Evolutionary conservation across 2,888 invertebrate genomes (phyloP), one percentile per base, ranked within the genome.

Genomic region (Philonicus albiceps): DNA sequence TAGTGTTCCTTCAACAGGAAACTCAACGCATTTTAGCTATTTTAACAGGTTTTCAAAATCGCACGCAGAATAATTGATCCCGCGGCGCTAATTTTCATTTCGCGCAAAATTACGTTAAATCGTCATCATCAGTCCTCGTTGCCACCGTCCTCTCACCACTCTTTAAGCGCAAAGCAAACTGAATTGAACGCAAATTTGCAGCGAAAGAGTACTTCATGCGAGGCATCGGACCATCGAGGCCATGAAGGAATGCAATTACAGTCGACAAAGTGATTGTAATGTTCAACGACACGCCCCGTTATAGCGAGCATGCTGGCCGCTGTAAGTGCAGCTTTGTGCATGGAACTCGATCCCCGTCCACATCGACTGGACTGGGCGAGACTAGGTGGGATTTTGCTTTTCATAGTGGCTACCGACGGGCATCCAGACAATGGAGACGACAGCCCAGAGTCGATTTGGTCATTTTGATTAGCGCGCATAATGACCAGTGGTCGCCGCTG

Each of bases 31-130:
- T 86, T 87, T 87, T 76, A 85, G 76, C 73, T 85, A 85, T 87
- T 87, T 86, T 87, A 87, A 87, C 87, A 87, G 87, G 55, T 87
- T 87, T 87, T 86, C 75, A 75, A 85, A 87, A 87, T 86, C 81
- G 73, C 85, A 49, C 78, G 73, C 75, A 43, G 53, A 78, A 78
- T 78, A 87, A 87, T 86, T 75, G 86, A 85, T 87, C 87, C 86
- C 86, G 87, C 22, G 86, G 86, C 87, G 87, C 86, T 87, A 86
- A 87, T 86, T 85, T 64, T 85, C 85, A 85, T 85, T 85, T 85
- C 30, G 74, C 75, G 74, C 34, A 22, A 85, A 85, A 85, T 85
- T 85, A 85, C 75, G 43, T 85, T 85, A 85, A 64, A 85, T 75
- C 74, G 74, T 83, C 81, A 83, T 83, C 81, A 64, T 64, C 81